Conservation (phyloP, 2,888 invertebrate species). For the Agonopterix arenella region DNA sequence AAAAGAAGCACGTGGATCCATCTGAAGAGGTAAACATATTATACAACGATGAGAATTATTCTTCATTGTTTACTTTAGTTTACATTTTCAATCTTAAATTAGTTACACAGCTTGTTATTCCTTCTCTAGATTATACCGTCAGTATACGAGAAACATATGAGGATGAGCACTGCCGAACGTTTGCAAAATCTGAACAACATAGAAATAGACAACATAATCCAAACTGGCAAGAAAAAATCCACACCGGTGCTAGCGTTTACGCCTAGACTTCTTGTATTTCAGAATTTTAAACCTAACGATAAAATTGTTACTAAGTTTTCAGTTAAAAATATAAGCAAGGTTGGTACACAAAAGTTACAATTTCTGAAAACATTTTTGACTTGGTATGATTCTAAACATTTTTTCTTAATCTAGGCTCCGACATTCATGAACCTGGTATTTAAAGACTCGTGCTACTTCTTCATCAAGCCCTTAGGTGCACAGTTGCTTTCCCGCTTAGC, state of each 20-base stretch:
- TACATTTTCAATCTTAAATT: background rate
- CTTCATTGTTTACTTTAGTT: background rate
- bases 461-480: slow-evolving; percentile 55
- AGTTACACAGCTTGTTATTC: background rate
- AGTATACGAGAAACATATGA: slow-evolving; percentile 56
- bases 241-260: slow-evolving; percentile 46
- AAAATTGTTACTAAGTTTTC: slow-evolving; percentile 66
- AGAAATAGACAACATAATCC: slow-evolving; percentile 45
- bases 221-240: slow-evolving; percentile 20
- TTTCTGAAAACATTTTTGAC: too few species aligned
- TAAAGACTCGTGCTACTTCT: slow-evolving; percentile 71
- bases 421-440: slow-evolving; percentile 64
- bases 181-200: slow-evolving; percentile 45
- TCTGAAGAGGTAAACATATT: background rate
- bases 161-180: slow-evolving; percentile 46
- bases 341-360: slow-evolving; percentile 24
- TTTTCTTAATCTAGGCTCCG: slow-evolving; percentile 50
- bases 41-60: too few species aligned
- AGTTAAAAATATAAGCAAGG: slow-evolving; percentile 76
- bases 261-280: slow-evolving; percentile 77
- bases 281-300: slow-evolving; percentile 75
- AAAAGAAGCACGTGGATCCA: slow-evolving; percentile 38
- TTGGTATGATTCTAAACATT: slow-evolving; percentile 5
- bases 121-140: slow-evolving; percentile 54
- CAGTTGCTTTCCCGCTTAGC: slow-evolving; percentile 76